Base-by-base conservation (phyloP, 2,888 invertebrate genomes). In the Drosophila mimetica region DNA sequence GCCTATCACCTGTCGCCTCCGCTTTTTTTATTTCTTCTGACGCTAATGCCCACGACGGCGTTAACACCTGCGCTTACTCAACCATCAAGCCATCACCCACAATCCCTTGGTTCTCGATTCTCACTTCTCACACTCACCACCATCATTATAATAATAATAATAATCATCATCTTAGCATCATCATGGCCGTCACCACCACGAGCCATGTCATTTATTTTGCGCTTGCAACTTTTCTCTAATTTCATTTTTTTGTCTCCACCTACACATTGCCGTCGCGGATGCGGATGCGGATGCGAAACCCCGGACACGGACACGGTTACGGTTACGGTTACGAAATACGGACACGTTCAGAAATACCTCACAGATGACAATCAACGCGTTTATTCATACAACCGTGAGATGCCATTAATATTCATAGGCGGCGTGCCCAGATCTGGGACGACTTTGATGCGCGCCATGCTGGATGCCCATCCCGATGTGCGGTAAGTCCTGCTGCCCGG, bases 381-480 rank as follows among this genome's bases (percentile, higher is more conserved):
- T 59, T 95, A 95, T 92, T 93, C 94, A 66, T 97, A 96, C 92
- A 96, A 97, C 91, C 94, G 97, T 86, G 94, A 96, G 83, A 96
- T 97, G 95, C 98, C 98, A 84, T 93, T 98, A 82, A 97, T 98
- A 91, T 98, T 98, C 93, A 97, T 99, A 91, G 99, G 99, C 65
- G 99, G 99, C 74, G 98, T 99, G 90, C 99, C 99, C 61, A 95
- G 99, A 84, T 98, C 98, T 52, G 99, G 99, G 57, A 99, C 99
- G 44, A 99, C 99, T 71, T 94, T 99, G 81, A 97, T 98, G 96
- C 94, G 99, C 88, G 98, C 98, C 75, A 98, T 99, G 97, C 93
- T 99, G 86, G 99, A 99, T 93, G 98, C 99, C 74, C 99, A 99
- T 94, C 97, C 98, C 14, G 97, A 97, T 90, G 96, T 99, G 89